Base-by-base conservation (phyloP, 2,113 vertebrate species). In the Scartelaos histophorus region DNA sequence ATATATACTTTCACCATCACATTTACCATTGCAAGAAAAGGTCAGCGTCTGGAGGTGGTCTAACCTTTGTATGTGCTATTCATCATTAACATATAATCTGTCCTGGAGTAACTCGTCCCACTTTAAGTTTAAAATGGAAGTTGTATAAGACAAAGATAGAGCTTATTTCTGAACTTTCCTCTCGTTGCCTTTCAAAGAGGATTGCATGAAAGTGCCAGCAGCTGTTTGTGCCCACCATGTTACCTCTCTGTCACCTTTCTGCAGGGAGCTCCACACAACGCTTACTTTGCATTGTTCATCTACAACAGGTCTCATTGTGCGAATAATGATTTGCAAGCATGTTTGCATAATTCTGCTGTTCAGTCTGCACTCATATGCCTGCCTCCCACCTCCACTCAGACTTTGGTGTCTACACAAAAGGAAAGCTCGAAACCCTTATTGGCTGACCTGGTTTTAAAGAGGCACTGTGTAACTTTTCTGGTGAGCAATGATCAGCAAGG, bases 271-370 rank as follows among this genome's bases (percentile, higher is more conserved):
- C n/a, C 19, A 24, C 67, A 24, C 13, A 64, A 7, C 9, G 24
- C 46, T 70, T 64, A 47, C 45, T 65, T 61, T 7, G 71, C 64
- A 13, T 79, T 79, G 64, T 56, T 75, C 68, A 62, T 67, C 66
- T 53, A 43, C 58, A 76, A 72, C 74, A 58, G 78, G 71, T 67
- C 34, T 78, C 74, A 71, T 83, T 73, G 73, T 80, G 66, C 72
- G 79, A 88, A 83, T 82, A 47, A 57, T 22, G 45, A 78, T 85
- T 79, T 73, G 53, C 75, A 81, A 78, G 57, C 65, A 73, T 45
- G 61, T 87, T 86, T 87, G 81, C 75, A 88, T 86, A 78, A 82
- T 75, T 75, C 67, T 80, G 62, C 67, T 73, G 38, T 54, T 62
- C 65, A 67, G 67, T 34, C 70, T 73, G 72, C 78, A 67, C 72